These are phyloP conservation scores for Smittia aterrima DNA, from an alignment of 2,888 invertebrate species.

Conservation along the genomic window DNA sequence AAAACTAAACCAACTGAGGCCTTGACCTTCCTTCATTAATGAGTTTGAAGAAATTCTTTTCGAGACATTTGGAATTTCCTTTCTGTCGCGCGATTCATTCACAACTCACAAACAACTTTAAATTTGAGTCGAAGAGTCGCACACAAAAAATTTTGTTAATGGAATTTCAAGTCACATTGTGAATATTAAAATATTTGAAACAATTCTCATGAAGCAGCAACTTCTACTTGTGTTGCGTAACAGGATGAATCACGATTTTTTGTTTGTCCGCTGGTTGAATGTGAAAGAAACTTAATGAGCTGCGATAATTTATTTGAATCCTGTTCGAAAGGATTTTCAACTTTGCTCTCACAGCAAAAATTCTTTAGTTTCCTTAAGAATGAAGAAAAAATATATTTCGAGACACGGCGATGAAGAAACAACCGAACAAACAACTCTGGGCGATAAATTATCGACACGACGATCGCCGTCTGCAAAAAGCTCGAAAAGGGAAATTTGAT, in stretches of 20 bases:
- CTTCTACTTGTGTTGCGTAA: not conserved
- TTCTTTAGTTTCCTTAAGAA: not conserved
- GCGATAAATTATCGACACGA: too few species aligned
- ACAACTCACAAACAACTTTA: too few species aligned
- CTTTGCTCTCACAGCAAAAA: not conserved
- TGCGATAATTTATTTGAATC: not conserved
- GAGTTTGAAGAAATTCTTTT: not conserved
- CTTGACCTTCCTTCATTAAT: not conserved
- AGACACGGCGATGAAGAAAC: not conserved
- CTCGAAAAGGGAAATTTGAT: not conserved
- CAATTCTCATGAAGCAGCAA: too few species aligned
- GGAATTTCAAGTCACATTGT: constrained; percentile 2
- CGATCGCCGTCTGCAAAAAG: constrained; percentile 24
- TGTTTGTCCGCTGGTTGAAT: not conserved
- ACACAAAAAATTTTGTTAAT: not conserved
- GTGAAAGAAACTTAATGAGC: not conserved
- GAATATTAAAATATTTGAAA: not conserved
- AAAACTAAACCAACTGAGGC: not conserved
- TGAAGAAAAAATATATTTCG: too few species aligned
- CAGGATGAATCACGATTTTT: constrained; percentile 11
- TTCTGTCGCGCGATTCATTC: not conserved
- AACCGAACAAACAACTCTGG: too few species aligned
- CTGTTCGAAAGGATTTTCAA: not conserved
- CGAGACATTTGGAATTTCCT: constrained; percentile 6
- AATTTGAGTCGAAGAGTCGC: not conserved